phyloP scores from a whole-genome alignment of 2,888 invertebrate genomes.

The Brenthis hecate region DNA sequence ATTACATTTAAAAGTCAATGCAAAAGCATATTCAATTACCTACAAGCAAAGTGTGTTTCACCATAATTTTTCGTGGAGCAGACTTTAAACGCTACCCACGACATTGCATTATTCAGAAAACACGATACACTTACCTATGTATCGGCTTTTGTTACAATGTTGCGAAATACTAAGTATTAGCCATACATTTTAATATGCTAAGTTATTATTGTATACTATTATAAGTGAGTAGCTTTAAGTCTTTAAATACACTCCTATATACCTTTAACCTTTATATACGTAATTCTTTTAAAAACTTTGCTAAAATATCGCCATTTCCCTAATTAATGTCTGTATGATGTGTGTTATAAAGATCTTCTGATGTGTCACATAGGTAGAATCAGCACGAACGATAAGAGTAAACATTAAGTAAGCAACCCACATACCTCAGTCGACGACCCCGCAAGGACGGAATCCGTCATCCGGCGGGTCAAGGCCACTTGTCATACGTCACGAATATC shows the following conservation, averaged over 20 bases:
- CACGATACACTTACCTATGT: constrained; percentile 19
- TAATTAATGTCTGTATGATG: not conserved
- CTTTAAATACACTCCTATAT: not conserved
- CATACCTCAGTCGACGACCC: constrained; percentile 66
- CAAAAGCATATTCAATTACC: constrained; percentile 61
- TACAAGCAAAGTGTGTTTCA: constrained; percentile 55
- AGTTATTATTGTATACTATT: constrained; percentile 23
- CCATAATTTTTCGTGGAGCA: constrained; percentile 59
- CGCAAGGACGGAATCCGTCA: constrained; percentile 80
- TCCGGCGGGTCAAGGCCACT: constrained; percentile 75
- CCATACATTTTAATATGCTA: constrained; percentile 27
- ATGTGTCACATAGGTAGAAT: constrained; percentile 10
- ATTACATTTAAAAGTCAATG: constrained; percentile 71
- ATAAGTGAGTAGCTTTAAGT: constrained; percentile 13
- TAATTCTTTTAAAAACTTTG: no score
- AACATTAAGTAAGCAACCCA: constrained; percentile 47
- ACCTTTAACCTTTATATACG: no score
- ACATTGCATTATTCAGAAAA: constrained; percentile 41
- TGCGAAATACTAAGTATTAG: constrained; percentile 24
- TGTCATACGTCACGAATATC: constrained; percentile 70
- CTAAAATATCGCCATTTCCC: no score
- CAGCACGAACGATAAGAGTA: constrained; percentile 32
- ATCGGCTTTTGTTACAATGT: constrained; percentile 30
- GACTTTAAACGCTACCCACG: constrained; percentile 55
- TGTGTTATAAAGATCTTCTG: not conserved